These are phyloP conservation scores for Drosophila varians DNA, from an alignment of 1,140 invertebrate species.

Conservation along the genomic window DNA sequence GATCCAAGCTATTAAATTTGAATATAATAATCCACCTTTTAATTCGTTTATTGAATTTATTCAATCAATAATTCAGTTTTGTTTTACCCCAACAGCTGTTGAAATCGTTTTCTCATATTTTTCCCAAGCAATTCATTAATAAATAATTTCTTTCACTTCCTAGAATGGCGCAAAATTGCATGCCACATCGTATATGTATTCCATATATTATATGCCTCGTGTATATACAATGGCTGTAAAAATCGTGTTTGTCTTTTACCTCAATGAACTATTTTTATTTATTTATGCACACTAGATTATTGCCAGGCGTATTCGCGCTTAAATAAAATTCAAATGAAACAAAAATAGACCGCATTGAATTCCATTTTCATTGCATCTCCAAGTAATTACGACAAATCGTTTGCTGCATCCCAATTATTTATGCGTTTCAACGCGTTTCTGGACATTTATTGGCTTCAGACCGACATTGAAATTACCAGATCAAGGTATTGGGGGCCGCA, in stretches of 20 bases:
- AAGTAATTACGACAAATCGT: constrained; percentile 38
- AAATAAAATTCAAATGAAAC: constrained; percentile 34
- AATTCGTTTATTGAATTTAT: too few relatives aligned
- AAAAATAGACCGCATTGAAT: constrained; percentile 32
- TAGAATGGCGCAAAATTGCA: constrained; percentile 24
- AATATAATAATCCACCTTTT: too few relatives aligned
- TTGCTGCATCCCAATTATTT: constrained; percentile 10
- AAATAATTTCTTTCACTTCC: constrained; percentile 44
- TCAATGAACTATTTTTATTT: constrained; percentile 67
- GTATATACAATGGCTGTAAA: constrained; percentile 19
- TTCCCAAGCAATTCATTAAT: constrained; percentile 44
- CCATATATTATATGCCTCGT: background rate
- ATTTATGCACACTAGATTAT: constrained; percentile 54
- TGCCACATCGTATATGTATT: constrained; percentile 1
- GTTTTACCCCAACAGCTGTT: background rate
- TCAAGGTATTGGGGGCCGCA: background rate
- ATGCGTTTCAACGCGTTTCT: background rate
- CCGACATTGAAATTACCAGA: background rate
- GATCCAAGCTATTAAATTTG: background rate
- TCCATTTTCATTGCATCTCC: constrained; percentile 19
- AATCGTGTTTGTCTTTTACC: constrained; percentile 47
- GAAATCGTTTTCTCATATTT: constrained; percentile 16
- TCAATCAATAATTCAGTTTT: background rate
- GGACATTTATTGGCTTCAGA: constrained; percentile 10
- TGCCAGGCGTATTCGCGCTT: constrained; percentile 32